A percentile compares a stretch with the other conserved stretches of the same genome.
These are phyloP conservation scores for Mythimna pallens DNA, from an alignment of 2,888 invertebrate species.

Conservation along the genomic window DNA sequence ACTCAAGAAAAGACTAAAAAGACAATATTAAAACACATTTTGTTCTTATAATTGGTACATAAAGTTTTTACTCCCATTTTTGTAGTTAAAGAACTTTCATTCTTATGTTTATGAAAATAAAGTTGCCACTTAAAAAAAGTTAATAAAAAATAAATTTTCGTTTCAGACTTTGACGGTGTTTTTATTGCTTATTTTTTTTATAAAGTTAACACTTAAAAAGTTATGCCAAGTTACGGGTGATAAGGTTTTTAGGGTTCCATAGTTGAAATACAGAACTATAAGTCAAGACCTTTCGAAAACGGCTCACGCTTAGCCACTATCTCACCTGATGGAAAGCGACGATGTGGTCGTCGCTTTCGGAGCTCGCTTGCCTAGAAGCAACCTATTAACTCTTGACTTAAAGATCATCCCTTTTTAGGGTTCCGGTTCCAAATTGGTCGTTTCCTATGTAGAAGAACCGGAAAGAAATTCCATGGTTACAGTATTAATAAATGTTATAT, in stretches of 20 bases:
- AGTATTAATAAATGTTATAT: too few species aligned
- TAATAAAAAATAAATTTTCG: constrained; percentile 41
- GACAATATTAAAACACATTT: constrained; percentile 35
- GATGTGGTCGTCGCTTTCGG: too few species aligned
- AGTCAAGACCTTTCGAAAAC: neutral
- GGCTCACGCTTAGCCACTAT: too few species aligned
- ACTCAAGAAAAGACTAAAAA: constrained; percentile 34
- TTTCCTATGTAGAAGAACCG: too few species aligned
- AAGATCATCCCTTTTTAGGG: too few species aligned
- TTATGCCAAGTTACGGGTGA: constrained; percentile 59
- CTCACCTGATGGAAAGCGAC: too few species aligned
- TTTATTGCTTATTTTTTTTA: constrained; percentile 61
- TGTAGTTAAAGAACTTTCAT: constrained; percentile 26
- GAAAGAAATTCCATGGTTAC: too few species aligned
- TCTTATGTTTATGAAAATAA: constrained; percentile 26
- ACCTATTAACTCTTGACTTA: too few species aligned
- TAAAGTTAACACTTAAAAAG: constrained; percentile 64
- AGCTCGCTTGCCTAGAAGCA: too few species aligned
- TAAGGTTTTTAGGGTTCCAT: constrained; percentile 51
- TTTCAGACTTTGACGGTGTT: constrained; percentile 53
- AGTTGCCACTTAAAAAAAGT: constrained; percentile 21
- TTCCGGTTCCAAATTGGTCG: too few species aligned
- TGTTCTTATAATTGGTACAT: constrained; percentile 44
- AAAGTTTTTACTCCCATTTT: constrained; percentile 35
- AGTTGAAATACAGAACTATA: neutral